These are phyloP conservation scores for Dolomedes plantarius DNA, from an alignment of 2,888 invertebrate species.

Conservation along the genomic window DNA sequence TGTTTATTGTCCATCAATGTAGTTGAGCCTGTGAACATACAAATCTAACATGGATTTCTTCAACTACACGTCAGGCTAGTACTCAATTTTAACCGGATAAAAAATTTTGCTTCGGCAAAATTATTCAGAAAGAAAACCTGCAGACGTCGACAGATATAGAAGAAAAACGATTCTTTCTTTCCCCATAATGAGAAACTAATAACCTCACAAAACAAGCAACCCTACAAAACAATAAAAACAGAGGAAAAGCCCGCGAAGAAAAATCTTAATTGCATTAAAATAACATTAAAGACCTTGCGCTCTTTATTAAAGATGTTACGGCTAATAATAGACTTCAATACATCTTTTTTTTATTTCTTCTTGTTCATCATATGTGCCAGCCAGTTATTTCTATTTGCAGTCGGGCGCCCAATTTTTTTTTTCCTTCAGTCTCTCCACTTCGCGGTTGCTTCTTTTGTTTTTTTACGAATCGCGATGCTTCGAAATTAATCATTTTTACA, in stretches of 20 bases:
- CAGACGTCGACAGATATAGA: no score
- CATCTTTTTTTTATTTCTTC: neutral
- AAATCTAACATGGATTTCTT: no score
- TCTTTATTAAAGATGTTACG: neutral
- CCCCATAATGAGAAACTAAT: neutral
- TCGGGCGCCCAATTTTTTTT: neutral
- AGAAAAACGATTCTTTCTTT: no score
- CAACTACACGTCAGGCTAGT: no score
- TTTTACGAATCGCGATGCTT: neutral
- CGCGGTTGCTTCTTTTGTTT: neutral
- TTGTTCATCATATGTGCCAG: neutral
- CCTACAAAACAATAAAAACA: neutral
- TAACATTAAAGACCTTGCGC: neutral
- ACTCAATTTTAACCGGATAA: no score
- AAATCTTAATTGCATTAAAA: neutral
- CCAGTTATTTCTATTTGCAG: slow-evolving; percentile 18
- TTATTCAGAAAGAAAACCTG: no score
- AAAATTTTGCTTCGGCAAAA: no score
- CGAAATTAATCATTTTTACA: slow-evolving; percentile 9
- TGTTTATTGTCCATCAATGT: no score
- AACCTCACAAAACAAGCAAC: neutral
- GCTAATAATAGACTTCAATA: neutral
- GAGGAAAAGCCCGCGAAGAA: neutral
- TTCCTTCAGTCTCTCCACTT: neutral
- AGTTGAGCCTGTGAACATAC: no score